Evolutionary conservation across 2,113 vertebrate species (phyloP), one percentile per base, ranked within the genome.

Genomic region (Phyllopteryx taeniolatus): DNA sequence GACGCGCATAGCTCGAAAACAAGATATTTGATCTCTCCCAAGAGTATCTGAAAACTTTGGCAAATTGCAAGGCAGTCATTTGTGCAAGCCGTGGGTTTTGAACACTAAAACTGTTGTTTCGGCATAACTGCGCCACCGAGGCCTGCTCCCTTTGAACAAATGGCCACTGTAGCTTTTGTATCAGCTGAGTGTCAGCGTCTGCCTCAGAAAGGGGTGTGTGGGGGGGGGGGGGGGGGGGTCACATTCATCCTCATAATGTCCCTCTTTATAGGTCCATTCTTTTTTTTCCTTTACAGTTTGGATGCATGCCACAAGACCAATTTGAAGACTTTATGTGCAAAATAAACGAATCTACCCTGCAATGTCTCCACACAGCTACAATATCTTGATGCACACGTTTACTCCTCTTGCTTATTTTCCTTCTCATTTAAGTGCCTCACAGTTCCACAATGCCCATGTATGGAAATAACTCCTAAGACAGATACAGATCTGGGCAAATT

Each of bases 401-500:
- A 44, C 44, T 66, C 49, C 62, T 49, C 71, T 78, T 76, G 66
- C 51, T 20, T 39, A 47, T 77, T 59, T 59, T 57, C 12, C 74
- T 62, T 81, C 76, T 77, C 47, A 53, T 44, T 78, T 62, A 77
- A 56, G 56, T 72, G 42, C 49, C 13, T 42, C 56, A 68, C 59
- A 5, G 15, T 51, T 53, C 71, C 63, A 62, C 35, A 9, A 65
- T 86, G 86, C 19, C 91, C 90, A 84, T 92, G 72, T 92, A 90
- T 88, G 92, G 87, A 77, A 84, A 75, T n/a, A 72, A 70, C 53
- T 13, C 22, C 49, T 11, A 0, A 46, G 67, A 65, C 75, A 74
- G 72, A 79, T 63, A 9, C 8, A 44, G 17, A 73, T 77, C 60
- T 69, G 3, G n/a, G 46, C 51, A 51, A 67, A 6, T 54, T n/a